phyloP scores from a whole-genome alignment of 1,140 invertebrate species.

The Bacillus rossius region DNA sequence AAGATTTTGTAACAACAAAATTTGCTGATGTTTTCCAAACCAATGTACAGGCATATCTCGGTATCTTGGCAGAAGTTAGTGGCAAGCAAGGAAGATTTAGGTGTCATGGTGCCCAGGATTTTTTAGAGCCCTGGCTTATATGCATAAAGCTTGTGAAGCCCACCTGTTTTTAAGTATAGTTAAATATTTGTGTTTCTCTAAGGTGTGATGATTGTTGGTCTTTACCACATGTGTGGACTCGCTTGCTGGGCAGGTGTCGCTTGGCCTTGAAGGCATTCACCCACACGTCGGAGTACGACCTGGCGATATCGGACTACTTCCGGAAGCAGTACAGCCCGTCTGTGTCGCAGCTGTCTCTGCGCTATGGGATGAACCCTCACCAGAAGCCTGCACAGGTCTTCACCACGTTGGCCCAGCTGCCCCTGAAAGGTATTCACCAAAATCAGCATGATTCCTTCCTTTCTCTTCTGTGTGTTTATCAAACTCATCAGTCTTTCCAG shows the following conservation, averaged over 20 bases:
- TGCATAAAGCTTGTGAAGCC: no score
- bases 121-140: no score
- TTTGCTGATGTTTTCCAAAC: no score
- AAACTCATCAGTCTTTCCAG: no score
- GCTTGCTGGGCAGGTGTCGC: conserved; percentile 50
- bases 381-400: conserved; percentile 94
- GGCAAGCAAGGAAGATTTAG: no score
- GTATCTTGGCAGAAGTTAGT: no score
- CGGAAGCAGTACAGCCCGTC: conserved; percentile 79
- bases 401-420: conserved; percentile 73
- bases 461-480: no score
- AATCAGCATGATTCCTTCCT: background rate
- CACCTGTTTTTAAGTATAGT: background rate
- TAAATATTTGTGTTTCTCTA: background rate
- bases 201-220: conserved; percentile 4
- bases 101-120: no score
- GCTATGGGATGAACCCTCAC: conserved; percentile 98
- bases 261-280: conserved; percentile 91
- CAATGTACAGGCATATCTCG: no score
- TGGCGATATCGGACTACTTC: conserved; percentile 94
- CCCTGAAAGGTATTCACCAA: conserved; percentile 58
- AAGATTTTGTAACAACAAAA: no score
- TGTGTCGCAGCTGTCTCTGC: conserved; percentile 72
- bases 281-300: conserved; percentile 92
- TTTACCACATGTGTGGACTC: conserved; percentile 8